Evolutionary conservation across 2,113 vertebrate genomes (phyloP).

Genomic region (human (Homo sapiens)): DNA sequence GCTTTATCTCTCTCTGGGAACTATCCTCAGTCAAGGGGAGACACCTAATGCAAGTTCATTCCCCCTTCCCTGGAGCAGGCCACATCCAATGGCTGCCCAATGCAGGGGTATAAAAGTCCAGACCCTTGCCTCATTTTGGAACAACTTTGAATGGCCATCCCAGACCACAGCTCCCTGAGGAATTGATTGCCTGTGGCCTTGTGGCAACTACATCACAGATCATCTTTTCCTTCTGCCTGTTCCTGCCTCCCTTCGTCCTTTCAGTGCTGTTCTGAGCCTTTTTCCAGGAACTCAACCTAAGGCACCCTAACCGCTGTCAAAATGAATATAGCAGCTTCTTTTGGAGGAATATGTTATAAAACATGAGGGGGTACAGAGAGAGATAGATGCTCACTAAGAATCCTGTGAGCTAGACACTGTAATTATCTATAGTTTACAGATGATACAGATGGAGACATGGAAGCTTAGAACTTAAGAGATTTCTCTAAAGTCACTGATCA

Average conservation of each 20-base stretch:
- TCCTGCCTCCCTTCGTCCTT: not conserved
- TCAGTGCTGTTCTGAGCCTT: not conserved
- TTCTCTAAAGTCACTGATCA: constrained; percentile 26
- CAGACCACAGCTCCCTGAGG: not conserved
- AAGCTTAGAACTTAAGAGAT: not conserved
- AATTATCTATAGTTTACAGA: not conserved
- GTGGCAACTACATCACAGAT: too few relatives aligned
- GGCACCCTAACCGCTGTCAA: not conserved
- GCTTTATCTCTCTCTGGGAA: not conserved
- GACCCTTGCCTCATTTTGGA: not conserved
- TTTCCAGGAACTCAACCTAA: not conserved
- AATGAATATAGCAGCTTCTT: not conserved
- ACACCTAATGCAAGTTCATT: not conserved
- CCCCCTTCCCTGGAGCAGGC: too few relatives aligned
- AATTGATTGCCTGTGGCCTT: too few relatives aligned
- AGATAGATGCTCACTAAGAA: not conserved
- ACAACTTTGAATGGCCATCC: not conserved
- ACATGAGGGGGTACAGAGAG: not conserved
- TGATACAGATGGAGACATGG: not conserved
- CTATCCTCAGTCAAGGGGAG: not conserved
- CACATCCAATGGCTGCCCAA: not conserved
- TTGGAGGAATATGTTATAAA: not conserved
- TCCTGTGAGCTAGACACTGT: not conserved
- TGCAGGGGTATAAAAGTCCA: too few relatives aligned
- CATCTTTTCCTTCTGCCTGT: not conserved